phyloP scores from a whole-genome alignment of 2,888 invertebrate species.

The Formica aserva region DNA sequence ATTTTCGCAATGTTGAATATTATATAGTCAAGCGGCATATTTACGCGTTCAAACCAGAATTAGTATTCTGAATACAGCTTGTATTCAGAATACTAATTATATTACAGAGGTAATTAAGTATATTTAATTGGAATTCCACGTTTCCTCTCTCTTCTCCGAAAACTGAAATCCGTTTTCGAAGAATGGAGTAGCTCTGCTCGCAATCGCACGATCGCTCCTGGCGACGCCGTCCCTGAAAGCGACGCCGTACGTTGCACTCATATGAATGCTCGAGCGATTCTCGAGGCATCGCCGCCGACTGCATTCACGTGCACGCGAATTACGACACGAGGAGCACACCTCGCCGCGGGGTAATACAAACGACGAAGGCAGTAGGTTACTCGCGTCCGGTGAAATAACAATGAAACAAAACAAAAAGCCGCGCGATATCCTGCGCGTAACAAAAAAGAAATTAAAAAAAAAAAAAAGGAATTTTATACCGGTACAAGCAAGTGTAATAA shows the following conservation, averaged over 20 bases:
- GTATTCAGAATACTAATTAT: slow-evolving; percentile 5
- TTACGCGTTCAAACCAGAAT: background rate
- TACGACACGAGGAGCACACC: slow-evolving; percentile 62
- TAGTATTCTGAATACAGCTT: too few relatives aligned
- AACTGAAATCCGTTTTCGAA: background rate
- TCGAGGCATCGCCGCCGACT: slow-evolving; percentile 58
- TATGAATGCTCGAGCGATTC: slow-evolving; percentile 64
- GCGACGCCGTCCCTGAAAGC: slow-evolving; percentile 49
- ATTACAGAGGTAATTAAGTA: slow-evolving; percentile 8
- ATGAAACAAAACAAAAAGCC: slow-evolving; percentile 55
- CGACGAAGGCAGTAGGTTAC: slow-evolving; percentile 73
- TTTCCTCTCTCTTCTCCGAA: background rate
- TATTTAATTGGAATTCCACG: slow-evolving; percentile 25
- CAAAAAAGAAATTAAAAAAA: background rate
- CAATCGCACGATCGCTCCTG: slow-evolving; percentile 15
- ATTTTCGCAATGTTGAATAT: background rate
- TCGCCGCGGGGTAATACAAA: slow-evolving; percentile 56
- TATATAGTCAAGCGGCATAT: background rate
- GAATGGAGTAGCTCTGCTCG: background rate
- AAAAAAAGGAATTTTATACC: background rate
- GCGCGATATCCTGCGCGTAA: background rate
- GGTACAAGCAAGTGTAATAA: background rate
- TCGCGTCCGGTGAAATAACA: slow-evolving; percentile 61
- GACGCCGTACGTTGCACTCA: slow-evolving; percentile 68
- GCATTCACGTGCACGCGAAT: slow-evolving; percentile 68